Evolutionary conservation across 2,888 invertebrate genomes (phyloP), one percentile per base, ranked within the genome.

Genomic region (Machimus rusticus): DNA sequence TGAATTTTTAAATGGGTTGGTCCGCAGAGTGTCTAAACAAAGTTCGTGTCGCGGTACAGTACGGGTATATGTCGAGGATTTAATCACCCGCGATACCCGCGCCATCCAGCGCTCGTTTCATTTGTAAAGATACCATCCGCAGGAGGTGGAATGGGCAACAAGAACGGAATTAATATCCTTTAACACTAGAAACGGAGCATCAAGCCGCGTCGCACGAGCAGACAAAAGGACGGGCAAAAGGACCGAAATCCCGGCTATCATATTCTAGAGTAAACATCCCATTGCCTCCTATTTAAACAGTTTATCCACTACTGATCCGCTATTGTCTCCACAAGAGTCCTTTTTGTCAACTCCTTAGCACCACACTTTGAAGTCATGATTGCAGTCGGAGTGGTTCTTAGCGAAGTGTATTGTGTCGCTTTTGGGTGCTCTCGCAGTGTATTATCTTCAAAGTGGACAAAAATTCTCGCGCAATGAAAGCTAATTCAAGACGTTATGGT

Each of bases 391-490:
- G 88, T 88, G 87, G 88, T 87, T 87, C 86, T 85, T 85, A 43
- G 79, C 74, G 46, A 74, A 87, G 85, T 87, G 78, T 81, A 79
- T 78, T 87, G 84, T 87, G 79, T 76, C 74, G 86, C 74, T 82
- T 43, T 86, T 66, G 78, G 85, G 46, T 23, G 43, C 31, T 81
- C 84, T 74, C 51, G 87, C 77, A 88, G 85, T 88, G 85, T 88
- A 87, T 88, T 88, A 88, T 82, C 79, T 82, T 46, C 46, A 81
- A 77, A 88, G 81, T 85, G 87, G 87, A 88, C 87, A 85, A 88
- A 88, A 87, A 87, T 87, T 87, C 74, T 87, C 88, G 87, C 88
- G 88, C 88, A 86, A 88, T 88, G 87, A 88, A 88, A 88, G 88
- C 86, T 88, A 88, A 88, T 88, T 88, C 86, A 88, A 87, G 88